Evolutionary conservation across 30 jellyfish, hydroid and myxozoan genomes (phyloP).

Genomic region (Rhopilema esculentum): DNA sequence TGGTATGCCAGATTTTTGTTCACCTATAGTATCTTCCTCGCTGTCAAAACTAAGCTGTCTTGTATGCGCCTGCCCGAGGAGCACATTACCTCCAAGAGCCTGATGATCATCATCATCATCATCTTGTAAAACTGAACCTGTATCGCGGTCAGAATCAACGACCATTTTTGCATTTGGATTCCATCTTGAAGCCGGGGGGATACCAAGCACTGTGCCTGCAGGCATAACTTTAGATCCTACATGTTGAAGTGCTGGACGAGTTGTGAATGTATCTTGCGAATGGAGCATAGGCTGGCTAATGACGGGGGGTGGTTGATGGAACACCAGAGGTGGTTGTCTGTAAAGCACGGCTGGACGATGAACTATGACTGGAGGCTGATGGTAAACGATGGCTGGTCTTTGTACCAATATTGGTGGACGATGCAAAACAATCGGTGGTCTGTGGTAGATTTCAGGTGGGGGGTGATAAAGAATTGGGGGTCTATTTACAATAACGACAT

Average conservation of each 20-base stretch:
- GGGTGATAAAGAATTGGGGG: conserved; percentile 97
- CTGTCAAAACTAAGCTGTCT: conserved; percentile 24
- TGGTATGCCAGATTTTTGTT: conserved; percentile 68
- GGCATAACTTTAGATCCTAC: conserved; percentile 62
- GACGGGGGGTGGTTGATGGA: conserved; percentile 97
- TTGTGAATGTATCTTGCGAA: conserved; percentile 74
- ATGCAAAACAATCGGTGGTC: conserved; percentile 92
- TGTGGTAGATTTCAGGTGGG: conserved; percentile 94
- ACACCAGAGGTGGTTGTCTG: conserved; percentile 91
- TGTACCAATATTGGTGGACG: conserved; percentile 93
- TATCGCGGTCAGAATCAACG: conserved; percentile 36
- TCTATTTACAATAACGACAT: conserved; percentile 90
- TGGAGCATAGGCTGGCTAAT: conserved; percentile 90
- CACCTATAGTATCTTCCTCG: conserved; percentile 52
- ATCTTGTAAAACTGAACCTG: conserved; percentile 3
- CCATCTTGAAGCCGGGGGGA: conserved; percentile 76
- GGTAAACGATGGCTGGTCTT: conserved; percentile 95
- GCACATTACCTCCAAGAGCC: conserved; percentile 23
- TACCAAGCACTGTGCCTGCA: conserved; percentile 74
- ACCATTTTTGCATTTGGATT: conserved; percentile 27
- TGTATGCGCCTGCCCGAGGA: conserved; percentile 47
- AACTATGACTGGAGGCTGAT: conserved; percentile 95
- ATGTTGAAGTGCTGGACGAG: conserved; percentile 72
- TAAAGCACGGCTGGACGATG: conserved; percentile 97
- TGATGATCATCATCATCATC: conserved; percentile 54